Conservation (phyloP, 1,140 invertebrate genomes). For the Alviniconcha marisindica region DNA sequence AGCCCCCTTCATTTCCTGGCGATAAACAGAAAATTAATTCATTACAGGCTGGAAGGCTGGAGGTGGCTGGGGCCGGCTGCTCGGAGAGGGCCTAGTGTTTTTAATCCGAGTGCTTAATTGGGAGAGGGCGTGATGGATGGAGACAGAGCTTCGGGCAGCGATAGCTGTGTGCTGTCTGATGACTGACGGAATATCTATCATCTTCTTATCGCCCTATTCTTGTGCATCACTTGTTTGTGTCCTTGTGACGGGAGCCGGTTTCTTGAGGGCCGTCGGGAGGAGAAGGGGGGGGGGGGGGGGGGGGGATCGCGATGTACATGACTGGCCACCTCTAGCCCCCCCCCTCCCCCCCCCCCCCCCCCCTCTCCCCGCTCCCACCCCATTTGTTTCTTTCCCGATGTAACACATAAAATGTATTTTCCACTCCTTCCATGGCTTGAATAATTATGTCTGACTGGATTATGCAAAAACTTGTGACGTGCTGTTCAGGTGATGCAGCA, state of each 20-base stretch:
- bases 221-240: background rate
- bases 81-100: background rate
- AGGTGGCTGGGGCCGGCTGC: constrained; percentile 4
- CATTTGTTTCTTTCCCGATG: too few relatives aligned
- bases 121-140: background rate
- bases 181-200: constrained; percentile 38
- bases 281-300: background rate
- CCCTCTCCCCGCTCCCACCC: background rate
- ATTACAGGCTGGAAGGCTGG: constrained; percentile 28
- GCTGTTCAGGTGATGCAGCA: too few relatives aligned
- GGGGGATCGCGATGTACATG: background rate
- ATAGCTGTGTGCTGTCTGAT: background rate
- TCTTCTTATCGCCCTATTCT: constrained; percentile 17
- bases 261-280: background rate
- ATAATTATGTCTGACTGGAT: too few relatives aligned
- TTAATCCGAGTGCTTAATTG: constrained; percentile 7
- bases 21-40: constrained; percentile 39
- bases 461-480: too few relatives aligned
- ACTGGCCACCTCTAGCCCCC: background rate
- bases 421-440: too few relatives aligned
- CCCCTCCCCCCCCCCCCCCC: background rate
- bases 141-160: background rate
- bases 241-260: background rate
- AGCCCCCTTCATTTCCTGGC: constrained; percentile 11
- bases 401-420: too few relatives aligned